These are phyloP conservation scores for Caenorhabditis panamensis DNA, from an alignment of 2,888 invertebrate species.

Conservation along the genomic window DNA sequence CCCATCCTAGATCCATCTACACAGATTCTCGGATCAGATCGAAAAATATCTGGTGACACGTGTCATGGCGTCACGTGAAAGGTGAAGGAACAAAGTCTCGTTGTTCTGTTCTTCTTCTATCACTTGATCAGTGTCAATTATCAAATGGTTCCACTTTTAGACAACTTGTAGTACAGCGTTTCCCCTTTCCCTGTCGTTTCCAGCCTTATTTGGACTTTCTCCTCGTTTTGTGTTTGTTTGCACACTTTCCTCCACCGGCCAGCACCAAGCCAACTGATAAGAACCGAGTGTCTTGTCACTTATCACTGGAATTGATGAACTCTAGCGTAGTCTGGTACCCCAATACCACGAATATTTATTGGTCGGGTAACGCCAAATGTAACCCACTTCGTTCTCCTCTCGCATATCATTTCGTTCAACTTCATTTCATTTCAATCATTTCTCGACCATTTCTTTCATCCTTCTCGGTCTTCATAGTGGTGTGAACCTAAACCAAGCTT, in stretches of 20 bases:
- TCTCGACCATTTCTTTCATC: not conserved
- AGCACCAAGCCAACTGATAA: not conserved
- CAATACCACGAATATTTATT: slow-evolving; percentile 30
- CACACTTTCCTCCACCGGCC: slow-evolving; percentile 8
- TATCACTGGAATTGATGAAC: slow-evolving; percentile 40
- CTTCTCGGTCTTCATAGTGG: no score
- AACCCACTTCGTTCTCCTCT: not conserved
- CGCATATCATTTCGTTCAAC: not conserved
- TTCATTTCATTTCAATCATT: not conserved
- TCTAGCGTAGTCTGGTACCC: slow-evolving; percentile 50
- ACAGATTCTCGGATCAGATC: not conserved
- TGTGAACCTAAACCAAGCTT: no score
- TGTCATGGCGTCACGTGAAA: not conserved
- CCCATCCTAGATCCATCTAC: no score
- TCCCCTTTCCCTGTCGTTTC: slow-evolving; percentile 18
- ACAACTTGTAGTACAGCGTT: slow-evolving; percentile 26
- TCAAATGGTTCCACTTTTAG: slow-evolving; percentile 7
- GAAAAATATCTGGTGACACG: not conserved
- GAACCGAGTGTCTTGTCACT: not conserved
- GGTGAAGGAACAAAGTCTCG: not conserved
- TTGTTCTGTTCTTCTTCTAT: slow-evolving; percentile 18
- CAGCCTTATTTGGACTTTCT: slow-evolving; percentile 34
- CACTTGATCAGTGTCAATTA: slow-evolving; percentile 6
- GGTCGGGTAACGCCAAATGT: not conserved
- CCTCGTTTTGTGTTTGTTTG: slow-evolving; percentile 4